These are phyloP conservation scores for Kradibia gibbosae DNA, from an alignment of 1,140 invertebrate species.

Conservation along the genomic window DNA sequence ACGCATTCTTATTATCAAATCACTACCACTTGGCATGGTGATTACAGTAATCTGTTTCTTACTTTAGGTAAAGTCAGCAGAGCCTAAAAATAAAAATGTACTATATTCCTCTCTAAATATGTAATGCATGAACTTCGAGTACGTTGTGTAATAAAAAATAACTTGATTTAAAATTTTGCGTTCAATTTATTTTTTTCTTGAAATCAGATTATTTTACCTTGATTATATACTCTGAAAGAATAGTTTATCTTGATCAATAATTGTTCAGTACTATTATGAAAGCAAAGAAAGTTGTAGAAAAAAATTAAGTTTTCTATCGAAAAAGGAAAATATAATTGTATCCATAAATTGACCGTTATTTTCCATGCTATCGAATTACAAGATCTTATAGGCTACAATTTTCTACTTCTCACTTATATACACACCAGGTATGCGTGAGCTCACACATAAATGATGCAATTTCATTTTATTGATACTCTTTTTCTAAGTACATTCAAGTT, in stretches of 20 bases:
- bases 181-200: not conserved
- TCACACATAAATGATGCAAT: no score
- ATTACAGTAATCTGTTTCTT: slow-evolving; percentile 23
- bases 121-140: not conserved
- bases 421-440: no score
- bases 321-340: not conserved
- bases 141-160: slow-evolving; percentile 5
- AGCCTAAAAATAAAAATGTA: not conserved
- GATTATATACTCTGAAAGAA: not conserved
- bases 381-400: not conserved
- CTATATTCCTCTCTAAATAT: not conserved
- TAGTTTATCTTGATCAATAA: not conserved
- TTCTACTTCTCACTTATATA: not conserved
- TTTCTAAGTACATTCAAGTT: not conserved
- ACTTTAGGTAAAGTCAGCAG: not conserved
- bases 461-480: not conserved
- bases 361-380: not conserved
- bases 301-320: not conserved
- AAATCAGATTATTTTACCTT: not conserved
- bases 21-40: no score
- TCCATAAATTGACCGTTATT: not conserved
- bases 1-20: not conserved
- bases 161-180: not conserved
- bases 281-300: not conserved
- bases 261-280: not conserved